Base-by-base conservation (phyloP, 1,140 invertebrate species). In the Spodoptera litura region DNA sequence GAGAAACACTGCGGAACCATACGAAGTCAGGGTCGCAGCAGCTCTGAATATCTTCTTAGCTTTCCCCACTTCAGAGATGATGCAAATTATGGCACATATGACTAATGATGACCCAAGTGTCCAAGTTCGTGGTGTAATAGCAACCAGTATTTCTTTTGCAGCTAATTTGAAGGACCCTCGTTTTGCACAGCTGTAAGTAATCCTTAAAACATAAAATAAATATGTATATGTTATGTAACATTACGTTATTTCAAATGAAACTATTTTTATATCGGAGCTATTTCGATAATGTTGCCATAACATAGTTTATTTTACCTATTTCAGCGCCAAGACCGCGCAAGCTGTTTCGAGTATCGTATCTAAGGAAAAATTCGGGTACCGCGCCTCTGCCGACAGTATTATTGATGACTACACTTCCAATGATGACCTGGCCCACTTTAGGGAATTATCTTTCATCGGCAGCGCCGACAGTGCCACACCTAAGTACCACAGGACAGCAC, bases 21-120 rank as follows among this genome's bases (percentile, higher is more conserved):
- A 96, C 75, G 95, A 97, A 93, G 90, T 97, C 2, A 95, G 97
- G 79, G 95, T 95, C 25, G 95, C 95, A 53, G 96, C 97, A 51
- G 95, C 97, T 10, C 95, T 94, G 44, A 89, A 95, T 13, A 87
- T 95, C 10, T 95, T 97, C 89, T 93, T 91, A 58, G 94, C 95
- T 51, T 90, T 95, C 56, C 96, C 97, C 13, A 94, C 96, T 1
- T 84, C 91, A 15, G 89, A 87, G 6, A 96, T 97, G 95, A 95
- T 97, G 82, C 96, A 96, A 89, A 91, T 95, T 20, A 20, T 20
- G 20, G 20, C 20, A 20, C 20, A 20, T 20, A 20, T 20, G 20
- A 20, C 20, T 20, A 56, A 96, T 77, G 86, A 94, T 51, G 97
- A 97, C 83, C 91, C 90, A 0, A 96, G 94, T 83, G 91, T 94